Conservation (phyloP, 2,797 vertebrate species). For the Stomatorhinus walkeri region DNA sequence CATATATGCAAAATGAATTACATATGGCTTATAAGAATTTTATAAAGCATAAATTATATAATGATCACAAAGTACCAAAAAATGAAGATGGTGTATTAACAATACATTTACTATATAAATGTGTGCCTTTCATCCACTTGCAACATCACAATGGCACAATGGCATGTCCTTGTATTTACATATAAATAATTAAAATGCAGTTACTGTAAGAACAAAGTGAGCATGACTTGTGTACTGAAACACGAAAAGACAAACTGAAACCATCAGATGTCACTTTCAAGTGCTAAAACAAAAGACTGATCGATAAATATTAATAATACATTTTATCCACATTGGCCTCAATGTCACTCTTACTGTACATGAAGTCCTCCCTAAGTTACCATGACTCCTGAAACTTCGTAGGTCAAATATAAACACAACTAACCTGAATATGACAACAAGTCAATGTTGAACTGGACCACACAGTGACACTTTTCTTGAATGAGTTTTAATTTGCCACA, state of each 20-base stretch:
- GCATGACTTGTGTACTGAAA: not conserved
- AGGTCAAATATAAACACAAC: not conserved
- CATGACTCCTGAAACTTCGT: not conserved
- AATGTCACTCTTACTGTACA: not conserved
- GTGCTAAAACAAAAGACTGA: not conserved
- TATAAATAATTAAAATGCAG: not conserved
- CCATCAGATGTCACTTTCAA: not conserved
- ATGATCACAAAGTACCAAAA: not conserved
- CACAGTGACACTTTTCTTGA: not conserved
- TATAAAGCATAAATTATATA: not conserved
- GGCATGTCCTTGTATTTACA: not conserved
- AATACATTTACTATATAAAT: not conserved
- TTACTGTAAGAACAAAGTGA: not conserved
- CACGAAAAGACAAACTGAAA: not conserved
- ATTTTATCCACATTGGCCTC: not conserved
- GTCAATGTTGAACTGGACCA: not conserved
- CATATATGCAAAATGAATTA: not conserved
- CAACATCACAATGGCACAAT: not conserved
- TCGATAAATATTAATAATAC: not conserved
- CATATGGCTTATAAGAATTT: not conserved
- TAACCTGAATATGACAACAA: not conserved
- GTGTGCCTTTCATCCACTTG: not conserved
- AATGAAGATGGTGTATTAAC: not conserved
- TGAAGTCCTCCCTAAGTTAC: not conserved
- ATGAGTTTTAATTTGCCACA: not conserved